These are phyloP conservation scores for Pongo pygmaeus DNA, from an alignment of 2,113 vertebrate genomes.

Conservation along the genomic window DNA sequence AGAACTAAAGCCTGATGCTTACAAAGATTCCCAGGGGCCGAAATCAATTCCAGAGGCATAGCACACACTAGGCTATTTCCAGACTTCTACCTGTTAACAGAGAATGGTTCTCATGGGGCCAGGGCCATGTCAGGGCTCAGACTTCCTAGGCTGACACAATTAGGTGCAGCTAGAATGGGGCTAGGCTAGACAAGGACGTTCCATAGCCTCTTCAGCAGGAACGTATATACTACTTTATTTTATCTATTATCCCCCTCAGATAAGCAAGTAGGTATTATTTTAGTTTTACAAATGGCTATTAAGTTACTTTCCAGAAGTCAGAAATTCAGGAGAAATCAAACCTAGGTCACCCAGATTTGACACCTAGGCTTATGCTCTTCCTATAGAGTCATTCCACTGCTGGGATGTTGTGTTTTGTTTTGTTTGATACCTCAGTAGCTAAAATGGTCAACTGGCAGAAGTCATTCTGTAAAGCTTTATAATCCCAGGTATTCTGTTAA, in stretches of 20 bases:
- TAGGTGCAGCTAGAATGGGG: not conserved
- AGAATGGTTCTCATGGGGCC: not conserved
- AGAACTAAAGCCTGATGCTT: not conserved
- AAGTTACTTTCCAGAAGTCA: constrained; percentile 36
- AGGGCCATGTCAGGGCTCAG: not conserved
- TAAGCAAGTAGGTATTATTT: not conserved
- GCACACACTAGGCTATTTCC: not conserved
- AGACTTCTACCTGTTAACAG: not conserved
- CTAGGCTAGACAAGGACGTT: not conserved
- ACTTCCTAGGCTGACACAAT: not conserved
- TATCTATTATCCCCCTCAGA: not conserved
- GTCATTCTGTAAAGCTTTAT: not conserved
- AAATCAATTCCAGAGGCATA: not conserved
- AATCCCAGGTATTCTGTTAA: not conserved
- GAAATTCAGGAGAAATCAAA: constrained; percentile 48
- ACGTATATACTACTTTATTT: not conserved
- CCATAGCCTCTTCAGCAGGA: not conserved
- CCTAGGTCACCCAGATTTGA: not conserved
- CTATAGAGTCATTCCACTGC: not conserved
- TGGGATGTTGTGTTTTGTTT: not conserved
- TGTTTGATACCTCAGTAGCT: not conserved
- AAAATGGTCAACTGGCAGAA: not conserved
- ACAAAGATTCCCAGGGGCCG: not conserved
- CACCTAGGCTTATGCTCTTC: not conserved
- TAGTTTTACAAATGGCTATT: constrained; percentile 12